Percentiles rank a stretch among this genome's conserved stretches.
Evolutionary conservation across 2,797 vertebrate genomes (phyloP).

Genomic region (Acridotheres tristis): DNA sequence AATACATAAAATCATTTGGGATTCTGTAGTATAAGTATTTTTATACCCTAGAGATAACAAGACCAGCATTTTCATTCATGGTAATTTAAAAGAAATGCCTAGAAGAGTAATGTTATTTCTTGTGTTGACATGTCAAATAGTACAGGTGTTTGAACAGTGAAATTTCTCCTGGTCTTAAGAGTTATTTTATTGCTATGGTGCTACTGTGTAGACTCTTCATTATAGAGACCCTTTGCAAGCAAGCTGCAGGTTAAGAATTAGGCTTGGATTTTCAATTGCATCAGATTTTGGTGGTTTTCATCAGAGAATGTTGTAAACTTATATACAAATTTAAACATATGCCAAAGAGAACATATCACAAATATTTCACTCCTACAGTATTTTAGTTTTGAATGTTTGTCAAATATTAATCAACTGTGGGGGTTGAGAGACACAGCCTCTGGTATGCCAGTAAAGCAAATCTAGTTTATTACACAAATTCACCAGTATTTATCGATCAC

Average conservation of each 20-base stretch:
- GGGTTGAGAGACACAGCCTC: too few relatives aligned
- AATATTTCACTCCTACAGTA: neutral
- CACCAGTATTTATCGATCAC: too few relatives aligned
- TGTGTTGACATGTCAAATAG: neutral
- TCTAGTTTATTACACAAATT: too few relatives aligned
- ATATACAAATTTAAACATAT: neutral
- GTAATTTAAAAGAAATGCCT: neutral
- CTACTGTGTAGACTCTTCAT: neutral
- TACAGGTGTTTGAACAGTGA: neutral
- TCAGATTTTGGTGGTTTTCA: neutral
- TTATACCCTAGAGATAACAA: neutral
- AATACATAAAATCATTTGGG: neutral
- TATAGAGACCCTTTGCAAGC: neutral
- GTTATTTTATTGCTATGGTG: neutral
- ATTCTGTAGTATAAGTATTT: neutral
- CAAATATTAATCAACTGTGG: neutral
- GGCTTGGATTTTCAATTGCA: neutral
- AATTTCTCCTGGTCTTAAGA: neutral
- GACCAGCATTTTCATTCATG: neutral
- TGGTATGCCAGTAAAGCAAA: too few relatives aligned
- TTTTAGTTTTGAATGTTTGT: slow-evolving; percentile 8
- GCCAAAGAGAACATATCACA: neutral
- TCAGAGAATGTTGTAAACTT: neutral
- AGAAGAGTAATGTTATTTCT: neutral
- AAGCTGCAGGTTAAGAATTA: neutral